Conservation (phyloP, 2,797 vertebrate species). For the Microhierax caerulescens region DNA sequence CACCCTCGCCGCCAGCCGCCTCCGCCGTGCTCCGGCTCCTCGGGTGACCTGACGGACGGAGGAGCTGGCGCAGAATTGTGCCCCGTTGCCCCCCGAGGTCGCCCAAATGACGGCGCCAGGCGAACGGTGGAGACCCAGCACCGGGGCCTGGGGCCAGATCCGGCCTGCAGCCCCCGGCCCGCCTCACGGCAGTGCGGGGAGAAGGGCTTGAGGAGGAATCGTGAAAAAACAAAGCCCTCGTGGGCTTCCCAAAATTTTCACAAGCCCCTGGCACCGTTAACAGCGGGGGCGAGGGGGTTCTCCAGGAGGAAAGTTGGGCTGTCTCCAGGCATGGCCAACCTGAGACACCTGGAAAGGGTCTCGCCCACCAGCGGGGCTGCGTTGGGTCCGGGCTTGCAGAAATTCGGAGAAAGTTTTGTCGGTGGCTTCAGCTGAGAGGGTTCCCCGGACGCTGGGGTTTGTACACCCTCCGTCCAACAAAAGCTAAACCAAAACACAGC, state of each 20-base stretch:
- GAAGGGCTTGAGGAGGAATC: neutral
- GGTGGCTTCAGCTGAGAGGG: neutral
- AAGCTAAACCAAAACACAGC: neutral
- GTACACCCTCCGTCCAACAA: neutral
- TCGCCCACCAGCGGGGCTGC: accelerated
- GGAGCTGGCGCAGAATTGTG: neutral
- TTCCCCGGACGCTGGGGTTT: neutral
- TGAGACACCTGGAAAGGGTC: neutral
- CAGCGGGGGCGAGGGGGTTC: accelerated
- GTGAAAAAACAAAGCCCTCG: neutral
- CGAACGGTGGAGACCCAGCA: neutral
- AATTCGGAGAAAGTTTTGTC: neutral
- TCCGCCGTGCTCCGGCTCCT: neutral
- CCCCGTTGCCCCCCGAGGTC: neutral
- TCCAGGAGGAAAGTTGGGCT: neutral
- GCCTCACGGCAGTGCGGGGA: neutral
- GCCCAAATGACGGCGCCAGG: neutral
- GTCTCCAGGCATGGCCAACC: neutral
- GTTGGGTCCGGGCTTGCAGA: neutral
- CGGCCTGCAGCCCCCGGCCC: neutral
- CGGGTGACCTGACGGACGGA: accelerated
- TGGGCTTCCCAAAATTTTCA: neutral
- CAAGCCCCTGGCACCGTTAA: neutral
- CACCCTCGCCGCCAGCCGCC: neutral
- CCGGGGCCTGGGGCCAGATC: neutral